These are phyloP conservation scores for Microctenopoma stevenorrisi DNA, from an alignment of 2,797 vertebrate species.

Conservation along the genomic window DNA sequence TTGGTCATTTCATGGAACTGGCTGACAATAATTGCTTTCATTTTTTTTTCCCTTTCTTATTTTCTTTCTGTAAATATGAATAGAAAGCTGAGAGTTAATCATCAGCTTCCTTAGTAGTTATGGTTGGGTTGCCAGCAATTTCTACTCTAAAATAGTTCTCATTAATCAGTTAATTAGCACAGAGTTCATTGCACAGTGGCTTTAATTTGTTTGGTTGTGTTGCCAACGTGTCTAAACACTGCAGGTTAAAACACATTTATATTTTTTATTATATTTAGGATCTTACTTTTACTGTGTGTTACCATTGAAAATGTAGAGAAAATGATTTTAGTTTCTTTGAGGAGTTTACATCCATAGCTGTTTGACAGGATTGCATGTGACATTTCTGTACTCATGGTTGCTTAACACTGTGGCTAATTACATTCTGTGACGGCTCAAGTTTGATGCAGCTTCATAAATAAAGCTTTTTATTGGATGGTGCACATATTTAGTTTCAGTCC, in stretches of 20 bases:
- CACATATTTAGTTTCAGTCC: not conserved
- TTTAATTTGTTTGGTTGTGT: conserved; percentile 1
- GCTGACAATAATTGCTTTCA: not conserved
- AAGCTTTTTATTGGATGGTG: conserved; percentile 14
- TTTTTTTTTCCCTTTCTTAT: no score
- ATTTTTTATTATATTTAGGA: not conserved
- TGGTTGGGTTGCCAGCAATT: conserved; percentile 8
- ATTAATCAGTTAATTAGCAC: conserved; percentile 23
- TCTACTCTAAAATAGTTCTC: conserved; percentile 8
- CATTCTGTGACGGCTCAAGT: not conserved
- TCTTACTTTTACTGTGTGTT: not conserved
- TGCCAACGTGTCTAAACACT: not conserved
- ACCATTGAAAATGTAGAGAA: not conserved
- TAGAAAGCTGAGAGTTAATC: not conserved
- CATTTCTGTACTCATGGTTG: not conserved
- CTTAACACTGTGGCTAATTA: conserved; percentile 4
- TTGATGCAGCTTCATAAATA: conserved; percentile 9
- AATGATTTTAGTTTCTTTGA: not conserved
- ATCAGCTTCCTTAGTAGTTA: not conserved
- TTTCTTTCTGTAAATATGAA: not conserved
- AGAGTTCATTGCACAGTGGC: not conserved
- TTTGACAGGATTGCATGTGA: not conserved
- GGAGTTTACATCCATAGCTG: not conserved
- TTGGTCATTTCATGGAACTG: not conserved
- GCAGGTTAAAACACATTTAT: not conserved